These are phyloP conservation scores for Poeciliopsis presidionis DNA, from an alignment of 2,797 vertebrate species.

Conservation along the genomic window DNA sequence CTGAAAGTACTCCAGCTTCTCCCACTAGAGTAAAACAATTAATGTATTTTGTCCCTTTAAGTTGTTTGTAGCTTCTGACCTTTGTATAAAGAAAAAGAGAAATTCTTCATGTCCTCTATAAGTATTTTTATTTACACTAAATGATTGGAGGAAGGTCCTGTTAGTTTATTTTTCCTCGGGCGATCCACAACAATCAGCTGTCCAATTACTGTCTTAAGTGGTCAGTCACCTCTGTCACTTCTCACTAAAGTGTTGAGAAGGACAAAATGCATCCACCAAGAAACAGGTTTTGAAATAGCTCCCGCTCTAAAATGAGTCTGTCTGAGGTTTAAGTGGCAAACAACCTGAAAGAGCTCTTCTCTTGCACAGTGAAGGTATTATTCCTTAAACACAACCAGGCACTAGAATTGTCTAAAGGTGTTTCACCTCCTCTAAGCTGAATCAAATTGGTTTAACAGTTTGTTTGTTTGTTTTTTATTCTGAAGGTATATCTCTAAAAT, in stretches of 20 bases:
- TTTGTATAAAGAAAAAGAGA: background rate
- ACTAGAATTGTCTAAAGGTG: background rate
- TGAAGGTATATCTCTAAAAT: background rate
- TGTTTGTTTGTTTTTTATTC: background rate
- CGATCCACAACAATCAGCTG: slow-evolving; percentile 43
- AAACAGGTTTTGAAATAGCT: slow-evolving; percentile 17
- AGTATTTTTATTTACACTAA: slow-evolving; percentile 2
- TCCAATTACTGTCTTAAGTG: slow-evolving; percentile 66
- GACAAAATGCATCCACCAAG: slow-evolving; percentile 37
- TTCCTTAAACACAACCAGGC: background rate
- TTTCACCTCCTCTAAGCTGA: background rate
- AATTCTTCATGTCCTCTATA: background rate
- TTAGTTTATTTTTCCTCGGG: slow-evolving; percentile 24
- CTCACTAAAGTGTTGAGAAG: slow-evolving; percentile 47
- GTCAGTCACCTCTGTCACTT: slow-evolving; percentile 56
- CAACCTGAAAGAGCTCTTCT: background rate
- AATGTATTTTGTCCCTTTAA: background rate
- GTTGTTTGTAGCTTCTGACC: background rate
- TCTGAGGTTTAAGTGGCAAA: slow-evolving; percentile 1
- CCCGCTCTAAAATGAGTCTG: slow-evolving; percentile 16
- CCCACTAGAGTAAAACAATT: background rate
- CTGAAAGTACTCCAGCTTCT: background rate
- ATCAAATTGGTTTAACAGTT: background rate
- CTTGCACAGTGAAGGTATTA: background rate
- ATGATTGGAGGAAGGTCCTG: background rate